Evolutionary conservation across 2,888 invertebrate genomes (phyloP).

Genomic region (Odiellus spinosus): DNA sequence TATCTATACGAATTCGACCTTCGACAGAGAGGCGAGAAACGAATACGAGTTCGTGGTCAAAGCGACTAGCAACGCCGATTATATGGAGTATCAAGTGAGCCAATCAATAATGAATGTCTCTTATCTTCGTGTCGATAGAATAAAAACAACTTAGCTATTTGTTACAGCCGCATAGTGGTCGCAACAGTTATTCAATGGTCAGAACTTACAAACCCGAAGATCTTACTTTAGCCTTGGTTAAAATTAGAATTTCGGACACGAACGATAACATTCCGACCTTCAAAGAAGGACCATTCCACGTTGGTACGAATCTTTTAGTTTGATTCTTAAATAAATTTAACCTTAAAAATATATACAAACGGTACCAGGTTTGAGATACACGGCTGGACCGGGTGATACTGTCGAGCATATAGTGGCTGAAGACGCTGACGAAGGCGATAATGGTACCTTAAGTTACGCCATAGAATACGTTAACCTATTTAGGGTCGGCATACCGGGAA

Average conservation of each 20-base stretch:
- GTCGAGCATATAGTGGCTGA: conserved; percentile 57
- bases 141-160: too few species aligned
- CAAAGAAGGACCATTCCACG: conserved; percentile 50
- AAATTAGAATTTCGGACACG: conserved; percentile 53
- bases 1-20: conserved; percentile 56
- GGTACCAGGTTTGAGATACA: conserved; percentile 50
- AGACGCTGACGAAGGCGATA: conserved; percentile 68
- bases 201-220: conserved; percentile 33
- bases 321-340: not conserved
- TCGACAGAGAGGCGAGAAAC: conserved; percentile 62
- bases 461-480: conserved; percentile 23
- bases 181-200: conserved; percentile 2
- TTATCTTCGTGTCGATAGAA: not conserved
- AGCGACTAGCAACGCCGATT: conserved; percentile 66
- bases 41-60: conserved; percentile 59
- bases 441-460: conserved; percentile 62
- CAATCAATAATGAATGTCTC: conserved; percentile 14
- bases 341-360: not conserved
- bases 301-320: conserved; percentile 35
- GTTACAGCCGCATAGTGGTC: not conserved
- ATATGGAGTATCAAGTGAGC: conserved; percentile 34
- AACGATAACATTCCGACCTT: conserved; percentile 79
- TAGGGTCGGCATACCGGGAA: conserved; percentile 18
- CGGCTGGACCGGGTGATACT: conserved; percentile 53
- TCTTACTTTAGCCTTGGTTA: conserved; percentile 41